A percentile compares a stretch with the other conserved stretches of the same genome.
These are phyloP conservation scores for Agelas oroides DNA, from an alignment of 37 sponge, comb jelly and placozoan species.

Conservation along the genomic window DNA sequence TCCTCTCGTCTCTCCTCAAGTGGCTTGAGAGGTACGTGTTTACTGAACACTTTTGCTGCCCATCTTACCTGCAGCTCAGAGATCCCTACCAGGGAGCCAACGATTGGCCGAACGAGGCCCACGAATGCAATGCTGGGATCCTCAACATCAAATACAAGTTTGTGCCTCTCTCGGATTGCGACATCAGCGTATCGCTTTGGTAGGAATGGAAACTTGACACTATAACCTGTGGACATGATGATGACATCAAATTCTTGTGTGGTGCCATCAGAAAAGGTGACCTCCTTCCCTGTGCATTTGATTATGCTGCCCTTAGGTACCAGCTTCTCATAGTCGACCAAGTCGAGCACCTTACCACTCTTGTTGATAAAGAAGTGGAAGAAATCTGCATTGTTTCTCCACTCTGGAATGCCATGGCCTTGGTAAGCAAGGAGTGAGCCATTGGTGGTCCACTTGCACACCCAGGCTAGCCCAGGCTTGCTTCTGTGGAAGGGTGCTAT, in stretches of 20 bases:
- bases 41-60: slow-evolving; percentile 78
- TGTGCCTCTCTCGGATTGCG: slow-evolving; percentile 66
- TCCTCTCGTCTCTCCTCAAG: slow-evolving; percentile 47
- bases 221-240: slow-evolving; percentile 84
- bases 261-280: slow-evolving; percentile 74
- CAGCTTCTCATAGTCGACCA: slow-evolving; percentile 77
- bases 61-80: slow-evolving; percentile 90
- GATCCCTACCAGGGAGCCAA: slow-evolving; percentile 79
- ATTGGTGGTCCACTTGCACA: slow-evolving; percentile 87
- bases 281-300: slow-evolving; percentile 55
- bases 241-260: slow-evolving; percentile 75
- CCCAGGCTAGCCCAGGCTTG: slow-evolving; percentile 85
- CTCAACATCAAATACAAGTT: slow-evolving; percentile 80
- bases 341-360: slow-evolving; percentile 74
- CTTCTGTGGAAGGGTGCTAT: slow-evolving; percentile 69
- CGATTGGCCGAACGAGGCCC: slow-evolving; percentile 85
- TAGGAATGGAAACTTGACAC: slow-evolving; percentile 61
- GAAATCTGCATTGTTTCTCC: slow-evolving; percentile 74
- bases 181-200: slow-evolving; percentile 56
- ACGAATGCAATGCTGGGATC: slow-evolving; percentile 87
- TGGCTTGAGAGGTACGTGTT: slow-evolving; percentile 50
- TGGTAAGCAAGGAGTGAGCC: slow-evolving; percentile 89
- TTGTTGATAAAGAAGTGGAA: slow-evolving; percentile 80
- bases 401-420: slow-evolving; percentile 88
- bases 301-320: slow-evolving; percentile 74